Conservation (phyloP, 2,113 vertebrate species). For the Gnathonemus longibarbis region DNA sequence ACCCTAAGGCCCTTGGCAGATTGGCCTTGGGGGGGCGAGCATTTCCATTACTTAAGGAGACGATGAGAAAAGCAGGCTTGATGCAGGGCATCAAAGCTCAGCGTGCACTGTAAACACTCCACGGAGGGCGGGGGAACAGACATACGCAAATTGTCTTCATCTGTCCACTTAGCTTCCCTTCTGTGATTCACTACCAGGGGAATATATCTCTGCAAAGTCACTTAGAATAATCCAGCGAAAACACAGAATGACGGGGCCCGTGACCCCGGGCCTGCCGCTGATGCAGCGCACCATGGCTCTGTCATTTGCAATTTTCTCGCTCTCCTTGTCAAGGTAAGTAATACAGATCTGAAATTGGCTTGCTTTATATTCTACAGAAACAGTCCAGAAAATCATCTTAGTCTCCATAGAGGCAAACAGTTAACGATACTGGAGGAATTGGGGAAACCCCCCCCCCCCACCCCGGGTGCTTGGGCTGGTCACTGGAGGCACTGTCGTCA, state of each 20-base stretch:
- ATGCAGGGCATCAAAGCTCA: constrained; percentile 35
- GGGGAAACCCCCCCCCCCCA: background rate
- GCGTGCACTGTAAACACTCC: constrained; percentile 38
- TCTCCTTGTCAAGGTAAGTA: background rate
- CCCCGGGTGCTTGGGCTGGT: background rate
- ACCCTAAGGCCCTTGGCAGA: background rate
- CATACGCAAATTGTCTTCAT: constrained; percentile 38
- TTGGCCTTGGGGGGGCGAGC: background rate
- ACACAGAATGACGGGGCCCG: background rate
- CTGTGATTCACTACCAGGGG: constrained; percentile 29
- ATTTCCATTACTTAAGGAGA: constrained; percentile 28
- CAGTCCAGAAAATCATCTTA: background rate
- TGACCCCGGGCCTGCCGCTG: background rate
- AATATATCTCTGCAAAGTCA: constrained; percentile 28
- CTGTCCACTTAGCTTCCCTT: constrained; percentile 31
- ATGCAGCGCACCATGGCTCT: background rate
- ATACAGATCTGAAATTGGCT: background rate
- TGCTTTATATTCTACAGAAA: background rate
- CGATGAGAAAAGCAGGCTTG: constrained; percentile 31
- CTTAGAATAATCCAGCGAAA: constrained; percentile 1
- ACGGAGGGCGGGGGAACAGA: constrained; percentile 17
- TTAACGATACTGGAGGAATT: background rate
- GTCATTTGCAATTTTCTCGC: background rate
- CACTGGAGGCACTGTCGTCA: background rate
- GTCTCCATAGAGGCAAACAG: background rate